Percentiles rank a stretch among this genome's conserved stretches.
phyloP scores from a whole-genome alignment of 2,113 vertebrate genomes.

The Microcebus murinus region DNA sequence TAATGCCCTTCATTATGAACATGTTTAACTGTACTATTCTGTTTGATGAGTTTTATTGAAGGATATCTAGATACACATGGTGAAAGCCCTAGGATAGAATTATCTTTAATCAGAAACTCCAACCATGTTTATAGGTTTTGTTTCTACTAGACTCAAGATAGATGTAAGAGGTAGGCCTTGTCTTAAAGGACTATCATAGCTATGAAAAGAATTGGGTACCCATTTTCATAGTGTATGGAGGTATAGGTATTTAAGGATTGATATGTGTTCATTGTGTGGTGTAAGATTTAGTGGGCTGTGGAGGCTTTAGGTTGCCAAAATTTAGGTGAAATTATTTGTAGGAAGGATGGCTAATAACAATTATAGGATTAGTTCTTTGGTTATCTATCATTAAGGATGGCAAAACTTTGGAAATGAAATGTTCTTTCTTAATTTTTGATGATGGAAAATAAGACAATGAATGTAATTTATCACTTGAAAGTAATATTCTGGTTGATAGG shows the following conservation, averaged over 20 bases:
- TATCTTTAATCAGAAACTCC: neutral
- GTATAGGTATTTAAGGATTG: neutral
- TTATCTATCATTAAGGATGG: neutral
- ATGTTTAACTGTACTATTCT: neutral
- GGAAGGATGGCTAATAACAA: neutral
- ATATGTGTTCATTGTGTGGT: neutral
- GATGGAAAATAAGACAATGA: neutral
- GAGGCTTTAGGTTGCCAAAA: neutral
- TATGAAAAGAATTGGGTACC: neutral
- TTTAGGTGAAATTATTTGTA: neutral
- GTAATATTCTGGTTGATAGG: neutral
- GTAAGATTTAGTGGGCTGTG: neutral
- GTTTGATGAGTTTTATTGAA: conserved; percentile 18
- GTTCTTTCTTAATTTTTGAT: conserved; percentile 36
- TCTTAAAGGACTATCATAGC: neutral
- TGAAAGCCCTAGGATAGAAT: neutral
- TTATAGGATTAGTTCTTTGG: neutral
- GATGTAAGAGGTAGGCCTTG: neutral
- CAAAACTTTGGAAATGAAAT: conserved; percentile 28
- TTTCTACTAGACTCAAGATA: neutral
- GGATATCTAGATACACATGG: neutral
- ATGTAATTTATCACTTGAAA: neutral
- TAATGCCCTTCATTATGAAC: neutral
- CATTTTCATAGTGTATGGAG: neutral
- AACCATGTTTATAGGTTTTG: neutral